These are phyloP conservation scores for Harpagoxenus sublaevis DNA, from an alignment of 2,888 invertebrate species.

Conservation along the genomic window DNA sequence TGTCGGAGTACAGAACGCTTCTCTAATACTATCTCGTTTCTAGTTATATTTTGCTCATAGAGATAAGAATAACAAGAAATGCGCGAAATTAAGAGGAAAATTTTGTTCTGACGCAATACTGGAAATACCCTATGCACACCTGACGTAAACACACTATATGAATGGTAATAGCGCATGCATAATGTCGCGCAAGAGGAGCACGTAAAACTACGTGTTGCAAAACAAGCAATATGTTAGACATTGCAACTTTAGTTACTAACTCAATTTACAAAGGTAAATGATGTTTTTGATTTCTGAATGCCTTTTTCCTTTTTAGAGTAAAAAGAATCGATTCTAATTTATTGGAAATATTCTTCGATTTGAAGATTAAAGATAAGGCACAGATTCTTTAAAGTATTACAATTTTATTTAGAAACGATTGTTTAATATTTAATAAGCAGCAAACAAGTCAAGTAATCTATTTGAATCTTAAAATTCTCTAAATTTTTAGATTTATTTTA, in stretches of 20 bases:
- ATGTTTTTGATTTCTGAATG: not conserved
- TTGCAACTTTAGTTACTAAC: conserved; percentile 27
- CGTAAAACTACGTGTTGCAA: conserved; percentile 8
- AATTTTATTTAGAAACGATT: not conserved
- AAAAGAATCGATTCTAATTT: not conserved
- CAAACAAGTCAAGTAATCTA: not conserved
- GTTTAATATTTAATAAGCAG: not conserved
- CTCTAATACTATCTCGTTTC: not conserved
- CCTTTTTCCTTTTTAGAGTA: not conserved
- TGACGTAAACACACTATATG: not conserved
- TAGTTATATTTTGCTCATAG: not conserved
- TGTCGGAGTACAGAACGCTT: not conserved
- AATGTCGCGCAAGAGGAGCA: conserved; percentile 7
- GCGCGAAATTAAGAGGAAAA: conserved; percentile 38
- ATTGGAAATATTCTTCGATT: not conserved
- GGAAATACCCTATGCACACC: not conserved
- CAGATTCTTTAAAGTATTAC: not conserved
- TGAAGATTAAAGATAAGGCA: not conserved
- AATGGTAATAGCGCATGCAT: conserved; percentile 19
- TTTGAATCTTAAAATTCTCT: not conserved
- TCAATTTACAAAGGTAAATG: conserved; percentile 27
- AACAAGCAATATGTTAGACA: conserved; percentile 39
- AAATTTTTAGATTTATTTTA: not conserved
- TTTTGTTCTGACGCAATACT: not conserved
- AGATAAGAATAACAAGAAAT: conserved; percentile 24